phyloP scores from a whole-genome alignment of 2,113 vertebrate genomes.

The Bagarius yarrelli region DNA sequence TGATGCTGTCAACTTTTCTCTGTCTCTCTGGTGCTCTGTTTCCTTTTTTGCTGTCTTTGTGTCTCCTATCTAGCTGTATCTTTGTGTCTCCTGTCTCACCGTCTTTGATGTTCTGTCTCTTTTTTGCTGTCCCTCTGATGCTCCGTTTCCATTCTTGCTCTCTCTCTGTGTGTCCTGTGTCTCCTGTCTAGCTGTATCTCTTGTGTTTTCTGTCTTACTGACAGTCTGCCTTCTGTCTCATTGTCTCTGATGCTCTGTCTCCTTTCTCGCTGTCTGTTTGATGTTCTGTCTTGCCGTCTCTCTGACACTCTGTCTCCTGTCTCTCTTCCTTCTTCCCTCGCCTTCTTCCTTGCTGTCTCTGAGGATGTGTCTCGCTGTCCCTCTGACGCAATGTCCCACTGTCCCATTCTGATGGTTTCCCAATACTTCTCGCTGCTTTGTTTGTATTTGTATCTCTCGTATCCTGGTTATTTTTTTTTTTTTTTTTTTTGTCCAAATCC shows the following conservation, averaged over 20 bases:
- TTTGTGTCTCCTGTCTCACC: not conserved
- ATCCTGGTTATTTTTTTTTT: too few relatives aligned
- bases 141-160: too few relatives aligned
- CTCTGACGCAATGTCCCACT: not conserved
- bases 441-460: not conserved
- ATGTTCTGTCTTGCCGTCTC: not conserved
- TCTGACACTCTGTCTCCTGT: not conserved
- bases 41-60: not conserved
- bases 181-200: not conserved
- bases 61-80: not conserved
- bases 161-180: too few relatives aligned
- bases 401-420: not conserved
- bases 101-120: accelerated
- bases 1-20: too few relatives aligned
- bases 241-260: not conserved
- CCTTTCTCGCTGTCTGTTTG: not conserved
- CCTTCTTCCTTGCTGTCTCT: not conserved
- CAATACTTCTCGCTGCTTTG: not conserved
- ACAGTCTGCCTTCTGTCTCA: too few relatives aligned
- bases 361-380: not conserved
- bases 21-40: not conserved
- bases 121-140: not conserved
- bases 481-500: not conserved
- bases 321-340: not conserved
- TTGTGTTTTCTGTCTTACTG: too few relatives aligned